Conservation (phyloP, 1,140 invertebrate species). For the Rhyzopertha dominica region DNA sequence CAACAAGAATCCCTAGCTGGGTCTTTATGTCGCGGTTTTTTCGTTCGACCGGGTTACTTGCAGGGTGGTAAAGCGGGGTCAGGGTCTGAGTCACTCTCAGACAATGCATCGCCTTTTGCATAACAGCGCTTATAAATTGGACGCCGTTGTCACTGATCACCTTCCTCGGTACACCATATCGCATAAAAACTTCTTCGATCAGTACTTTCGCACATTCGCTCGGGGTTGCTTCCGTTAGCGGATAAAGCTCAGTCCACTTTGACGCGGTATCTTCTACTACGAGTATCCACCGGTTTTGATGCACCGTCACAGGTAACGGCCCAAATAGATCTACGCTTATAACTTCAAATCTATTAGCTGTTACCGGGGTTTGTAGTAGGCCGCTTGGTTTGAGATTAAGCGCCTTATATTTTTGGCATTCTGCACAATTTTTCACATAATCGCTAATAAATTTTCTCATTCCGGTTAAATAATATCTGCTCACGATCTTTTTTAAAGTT, state of each 20-base stretch:
- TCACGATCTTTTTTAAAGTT: conserved; percentile 23
- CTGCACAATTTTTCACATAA: conserved; percentile 16
- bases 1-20: conserved; percentile 36
- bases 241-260: too few species aligned
- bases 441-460: conserved; percentile 29
- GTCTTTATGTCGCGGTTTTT: conserved; percentile 44
- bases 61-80: conserved; percentile 38
- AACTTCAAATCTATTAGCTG: too few species aligned
- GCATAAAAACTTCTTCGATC: conserved; percentile 33
- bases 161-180: conserved; percentile 36
- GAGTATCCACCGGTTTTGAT: too few species aligned
- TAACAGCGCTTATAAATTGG: too few species aligned
- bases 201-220: conserved; percentile 27
- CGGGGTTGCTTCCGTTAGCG: conserved; percentile 28
- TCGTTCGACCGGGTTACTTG: conserved; percentile 43
- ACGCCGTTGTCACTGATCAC: conserved; percentile 37
- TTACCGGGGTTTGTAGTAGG: too few species aligned
- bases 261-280: too few species aligned
- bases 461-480: conserved; percentile 27
- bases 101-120: not conserved
- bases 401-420: too few species aligned
- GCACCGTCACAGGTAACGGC: too few species aligned
- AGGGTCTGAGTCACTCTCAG: conserved; percentile 24
- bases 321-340: too few species aligned
- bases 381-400: too few species aligned